Conservation (phyloP, 2,888 invertebrate species). For the Bombyx huttoni region DNA sequence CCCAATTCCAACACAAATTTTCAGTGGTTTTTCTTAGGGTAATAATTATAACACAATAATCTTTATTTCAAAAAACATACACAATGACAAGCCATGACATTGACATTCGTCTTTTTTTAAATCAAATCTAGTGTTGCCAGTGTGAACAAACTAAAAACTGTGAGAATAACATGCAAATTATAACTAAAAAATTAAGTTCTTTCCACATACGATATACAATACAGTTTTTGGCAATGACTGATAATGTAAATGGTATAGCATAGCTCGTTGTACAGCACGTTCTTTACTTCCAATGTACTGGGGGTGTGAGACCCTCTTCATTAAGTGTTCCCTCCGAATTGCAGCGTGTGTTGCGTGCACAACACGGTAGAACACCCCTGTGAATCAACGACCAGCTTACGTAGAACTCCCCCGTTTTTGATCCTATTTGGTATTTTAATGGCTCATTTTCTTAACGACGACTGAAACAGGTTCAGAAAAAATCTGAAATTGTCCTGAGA, state of each 20-base stretch:
- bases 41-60: too few species aligned
- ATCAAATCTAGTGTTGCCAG: too few species aligned
- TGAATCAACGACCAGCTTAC: conserved; percentile 28
- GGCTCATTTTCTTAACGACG: conserved; percentile 1
- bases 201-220: too few species aligned
- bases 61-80: too few species aligned
- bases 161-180: too few species aligned
- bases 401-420: conserved; percentile 30
- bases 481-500: background rate
- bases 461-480: background rate
- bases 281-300: conserved; percentile 15
- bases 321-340: conserved; percentile 49
- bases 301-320: conserved; percentile 59
- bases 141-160: too few species aligned
- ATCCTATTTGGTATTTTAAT: conserved; percentile 2
- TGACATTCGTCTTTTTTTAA: too few species aligned
- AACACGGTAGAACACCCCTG: conserved; percentile 50
- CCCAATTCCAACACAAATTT: too few species aligned
- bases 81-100: too few species aligned
- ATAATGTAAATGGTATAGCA: conserved; percentile 5
- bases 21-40: too few species aligned
- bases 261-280: conserved; percentile 13
- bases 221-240: too few species aligned
- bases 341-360: conserved; percentile 51
- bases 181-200: too few species aligned